Conservation (phyloP, 2,888 invertebrate genomes). For the Athalia circularis region DNA sequence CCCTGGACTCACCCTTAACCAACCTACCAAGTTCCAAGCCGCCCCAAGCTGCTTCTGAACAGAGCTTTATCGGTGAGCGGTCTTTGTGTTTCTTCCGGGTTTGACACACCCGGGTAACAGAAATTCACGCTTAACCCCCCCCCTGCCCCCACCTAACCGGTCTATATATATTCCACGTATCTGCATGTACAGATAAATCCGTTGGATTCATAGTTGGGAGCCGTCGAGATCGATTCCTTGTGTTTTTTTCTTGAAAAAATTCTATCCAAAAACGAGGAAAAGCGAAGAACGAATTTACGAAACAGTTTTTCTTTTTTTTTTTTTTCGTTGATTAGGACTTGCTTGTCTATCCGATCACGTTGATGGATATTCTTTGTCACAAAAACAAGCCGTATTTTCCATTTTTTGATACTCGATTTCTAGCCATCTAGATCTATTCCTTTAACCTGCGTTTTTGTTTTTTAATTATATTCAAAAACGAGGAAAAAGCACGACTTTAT, state of each 20-base stretch:
- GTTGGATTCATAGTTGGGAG: not conserved
- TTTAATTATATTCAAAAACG: no score
- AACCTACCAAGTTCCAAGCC: not conserved
- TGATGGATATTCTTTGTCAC: no score
- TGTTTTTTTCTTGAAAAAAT: not conserved
- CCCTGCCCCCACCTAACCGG: no score
- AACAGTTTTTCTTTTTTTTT: no score
- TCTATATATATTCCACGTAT: not conserved
- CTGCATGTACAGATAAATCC: no score
- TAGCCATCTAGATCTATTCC: no score
- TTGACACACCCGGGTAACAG: conserved; percentile 6
- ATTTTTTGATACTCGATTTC: no score
- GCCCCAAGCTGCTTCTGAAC: conserved; percentile 36
- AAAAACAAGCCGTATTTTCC: no score
- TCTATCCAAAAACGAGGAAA: not conserved
- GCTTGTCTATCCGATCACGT: no score
- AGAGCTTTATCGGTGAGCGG: conserved; percentile 40
- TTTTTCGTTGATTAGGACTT: no score
- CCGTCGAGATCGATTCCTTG: conserved; percentile 4
- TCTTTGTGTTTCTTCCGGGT: conserved; percentile 38
- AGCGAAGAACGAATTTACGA: not conserved
- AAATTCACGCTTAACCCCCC: not conserved
- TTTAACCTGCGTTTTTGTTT: no score
- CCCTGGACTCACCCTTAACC: not conserved
- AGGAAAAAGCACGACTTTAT: no score